phyloP scores from a whole-genome alignment of 2,113 vertebrate genomes.

The Lampris megalopsis region DNA sequence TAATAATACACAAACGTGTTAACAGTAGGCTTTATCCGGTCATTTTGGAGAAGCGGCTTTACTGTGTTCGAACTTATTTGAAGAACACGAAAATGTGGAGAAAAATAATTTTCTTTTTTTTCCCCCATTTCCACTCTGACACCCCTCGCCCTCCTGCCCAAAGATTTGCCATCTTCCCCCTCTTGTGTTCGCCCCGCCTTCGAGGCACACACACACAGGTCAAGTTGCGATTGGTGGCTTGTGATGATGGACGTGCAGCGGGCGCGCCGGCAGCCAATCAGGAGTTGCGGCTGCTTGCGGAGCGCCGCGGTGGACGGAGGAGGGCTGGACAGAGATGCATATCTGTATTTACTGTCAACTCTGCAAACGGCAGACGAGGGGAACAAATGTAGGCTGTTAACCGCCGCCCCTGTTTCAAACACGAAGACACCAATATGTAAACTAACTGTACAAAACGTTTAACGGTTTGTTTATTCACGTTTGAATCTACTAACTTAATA shows the following conservation, averaged over 20 bases:
- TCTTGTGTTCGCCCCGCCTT: conserved; percentile 37
- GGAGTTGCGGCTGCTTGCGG: conserved; percentile 57
- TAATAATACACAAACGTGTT: too few relatives aligned
- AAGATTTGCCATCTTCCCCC: conserved; percentile 39
- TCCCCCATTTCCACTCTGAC: conserved; percentile 35
- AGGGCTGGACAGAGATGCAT: conserved; percentile 48
- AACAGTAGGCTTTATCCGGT: too few relatives aligned
- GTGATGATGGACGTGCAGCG: conserved; percentile 11
- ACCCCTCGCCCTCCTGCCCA: conserved; percentile 32
- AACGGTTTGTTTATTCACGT: too few relatives aligned
- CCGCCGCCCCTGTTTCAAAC: neutral
- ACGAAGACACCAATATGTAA: too few relatives aligned
- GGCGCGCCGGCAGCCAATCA: conserved; percentile 59
- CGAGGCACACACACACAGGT: conserved; percentile 37
- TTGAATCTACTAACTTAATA: too few relatives aligned
- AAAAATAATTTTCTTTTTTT: conserved; percentile 35
- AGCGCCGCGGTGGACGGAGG: conserved; percentile 22
- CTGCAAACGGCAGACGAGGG: neutral
- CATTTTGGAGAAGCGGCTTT: too few relatives aligned
- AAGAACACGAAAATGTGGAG: neutral
- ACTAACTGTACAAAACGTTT: too few relatives aligned
- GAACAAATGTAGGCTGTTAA: neutral
- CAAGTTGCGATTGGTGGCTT: conserved; percentile 63
- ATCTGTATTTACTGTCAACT: conserved; percentile 44
- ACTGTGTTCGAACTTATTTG: too few relatives aligned